Evolutionary conservation across 92 coral and sea anemone genomes (phyloP).

Genomic region (Paramuricea clavata): DNA sequence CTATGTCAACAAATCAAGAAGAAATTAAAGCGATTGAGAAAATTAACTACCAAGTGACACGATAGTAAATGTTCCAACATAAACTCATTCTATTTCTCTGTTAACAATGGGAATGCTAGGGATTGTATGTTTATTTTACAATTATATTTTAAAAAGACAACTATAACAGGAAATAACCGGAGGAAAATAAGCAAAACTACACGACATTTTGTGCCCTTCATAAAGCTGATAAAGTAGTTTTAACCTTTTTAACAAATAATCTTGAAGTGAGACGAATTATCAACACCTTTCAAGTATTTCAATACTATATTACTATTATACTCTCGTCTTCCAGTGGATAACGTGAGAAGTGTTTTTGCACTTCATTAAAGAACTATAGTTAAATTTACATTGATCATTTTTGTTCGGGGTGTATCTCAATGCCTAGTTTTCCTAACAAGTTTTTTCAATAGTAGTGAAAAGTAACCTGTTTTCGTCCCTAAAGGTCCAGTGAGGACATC

Average conservation of each 20-base stretch:
- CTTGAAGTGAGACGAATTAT: background rate
- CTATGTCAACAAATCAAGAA: background rate
- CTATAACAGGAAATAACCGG: background rate
- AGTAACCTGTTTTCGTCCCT: too few relatives aligned
- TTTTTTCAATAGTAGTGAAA: too few relatives aligned
- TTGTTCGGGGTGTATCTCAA: background rate
- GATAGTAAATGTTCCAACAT: background rate
- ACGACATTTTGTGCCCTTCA: background rate
- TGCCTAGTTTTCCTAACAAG: background rate
- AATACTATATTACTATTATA: background rate
- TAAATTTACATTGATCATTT: too few relatives aligned
- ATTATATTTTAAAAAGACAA: background rate
- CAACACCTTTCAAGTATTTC: constrained; percentile 14
- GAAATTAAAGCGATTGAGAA: background rate
- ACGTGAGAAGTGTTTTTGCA: background rate
- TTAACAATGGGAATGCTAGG: background rate
- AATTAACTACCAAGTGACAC: background rate
- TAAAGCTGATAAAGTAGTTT: background rate
- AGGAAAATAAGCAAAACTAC: background rate
- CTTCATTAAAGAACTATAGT: background rate
- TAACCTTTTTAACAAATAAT: background rate
- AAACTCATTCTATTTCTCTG: background rate
- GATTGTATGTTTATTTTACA: background rate
- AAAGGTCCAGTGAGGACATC: too few relatives aligned
- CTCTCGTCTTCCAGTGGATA: too few relatives aligned